These are phyloP conservation scores for Miniopterus natalensis DNA, from an alignment of 2,113 vertebrate species.

Conservation along the genomic window DNA sequence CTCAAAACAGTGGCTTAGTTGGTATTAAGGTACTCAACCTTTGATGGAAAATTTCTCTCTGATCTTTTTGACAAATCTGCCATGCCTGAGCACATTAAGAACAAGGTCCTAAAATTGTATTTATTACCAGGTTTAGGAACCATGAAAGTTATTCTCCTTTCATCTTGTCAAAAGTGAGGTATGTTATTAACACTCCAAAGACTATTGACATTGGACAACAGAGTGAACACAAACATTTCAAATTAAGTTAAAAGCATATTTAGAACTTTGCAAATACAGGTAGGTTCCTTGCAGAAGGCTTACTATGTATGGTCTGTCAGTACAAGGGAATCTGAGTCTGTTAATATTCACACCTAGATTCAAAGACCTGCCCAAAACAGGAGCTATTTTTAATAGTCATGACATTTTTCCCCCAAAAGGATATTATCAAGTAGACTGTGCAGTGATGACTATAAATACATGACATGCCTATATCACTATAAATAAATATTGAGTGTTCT, in stretches of 20 bases:
- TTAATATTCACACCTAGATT: conserved; percentile 49
- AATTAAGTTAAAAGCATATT: conserved; percentile 52
- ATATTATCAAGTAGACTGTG: conserved; percentile 57
- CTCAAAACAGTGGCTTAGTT: not conserved
- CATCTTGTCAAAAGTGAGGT: conserved; percentile 28
- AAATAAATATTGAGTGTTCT: conserved; percentile 76
- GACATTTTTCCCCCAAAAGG: conserved; percentile 11
- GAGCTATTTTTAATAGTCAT: conserved; percentile 62
- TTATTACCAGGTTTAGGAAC: conserved; percentile 42
- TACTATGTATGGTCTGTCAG: not conserved
- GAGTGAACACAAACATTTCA: conserved; percentile 32
- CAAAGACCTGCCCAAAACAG: conserved; percentile 53
- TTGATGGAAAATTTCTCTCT: conserved; percentile 23
- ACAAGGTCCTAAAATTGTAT: not conserved
- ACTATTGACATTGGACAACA: not conserved
- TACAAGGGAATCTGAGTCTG: not conserved
- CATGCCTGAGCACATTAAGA: not conserved
- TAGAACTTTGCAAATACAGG: not conserved
- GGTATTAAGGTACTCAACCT: not conserved
- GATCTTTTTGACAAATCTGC: not conserved
- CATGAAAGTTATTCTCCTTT: not conserved
- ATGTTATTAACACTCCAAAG: conserved; percentile 12
- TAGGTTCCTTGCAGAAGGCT: conserved; percentile 39
- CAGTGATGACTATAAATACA: conserved; percentile 65
- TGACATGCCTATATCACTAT: conserved; percentile 70